Conservation (phyloP, 2,888 invertebrate genomes). For the Megalurothrips usitatus region DNA sequence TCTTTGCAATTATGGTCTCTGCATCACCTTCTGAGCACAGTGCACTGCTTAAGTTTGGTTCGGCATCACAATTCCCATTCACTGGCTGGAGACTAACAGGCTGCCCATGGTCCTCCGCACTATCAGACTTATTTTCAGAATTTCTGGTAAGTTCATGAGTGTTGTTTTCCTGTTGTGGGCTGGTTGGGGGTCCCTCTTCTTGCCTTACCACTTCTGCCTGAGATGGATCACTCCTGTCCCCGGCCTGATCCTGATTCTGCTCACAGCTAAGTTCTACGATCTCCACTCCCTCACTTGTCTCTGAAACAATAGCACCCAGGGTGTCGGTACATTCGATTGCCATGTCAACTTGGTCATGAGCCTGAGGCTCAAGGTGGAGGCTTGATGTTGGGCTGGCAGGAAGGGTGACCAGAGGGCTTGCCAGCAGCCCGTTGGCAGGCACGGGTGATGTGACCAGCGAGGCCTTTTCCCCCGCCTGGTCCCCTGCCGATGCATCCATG, state of each 20-base stretch:
- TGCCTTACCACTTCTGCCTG: conserved; percentile 8
- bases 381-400: background rate
- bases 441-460: background rate
- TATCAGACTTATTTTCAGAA: background rate
- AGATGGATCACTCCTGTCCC: background rate
- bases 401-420: background rate
- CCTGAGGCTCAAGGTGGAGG: background rate
- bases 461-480: background rate
- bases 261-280: background rate
- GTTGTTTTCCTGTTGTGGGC: background rate
- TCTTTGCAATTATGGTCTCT: too few relatives aligned
- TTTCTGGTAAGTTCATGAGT: background rate
- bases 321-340: background rate
- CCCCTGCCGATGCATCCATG: conserved; percentile 13
- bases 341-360: background rate
- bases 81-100: background rate
- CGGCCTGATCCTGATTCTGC: background rate
- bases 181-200: background rate
- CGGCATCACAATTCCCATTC: background rate
- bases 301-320: conserved; percentile 15
- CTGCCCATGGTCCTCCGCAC: background rate
- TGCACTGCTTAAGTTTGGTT: too few relatives aligned
- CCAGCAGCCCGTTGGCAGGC: background rate
- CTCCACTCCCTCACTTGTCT: background rate
- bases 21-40: too few relatives aligned